Evolutionary conservation across 1,140 invertebrate species (phyloP).

Genomic region (Wasmannia auropunctata): DNA sequence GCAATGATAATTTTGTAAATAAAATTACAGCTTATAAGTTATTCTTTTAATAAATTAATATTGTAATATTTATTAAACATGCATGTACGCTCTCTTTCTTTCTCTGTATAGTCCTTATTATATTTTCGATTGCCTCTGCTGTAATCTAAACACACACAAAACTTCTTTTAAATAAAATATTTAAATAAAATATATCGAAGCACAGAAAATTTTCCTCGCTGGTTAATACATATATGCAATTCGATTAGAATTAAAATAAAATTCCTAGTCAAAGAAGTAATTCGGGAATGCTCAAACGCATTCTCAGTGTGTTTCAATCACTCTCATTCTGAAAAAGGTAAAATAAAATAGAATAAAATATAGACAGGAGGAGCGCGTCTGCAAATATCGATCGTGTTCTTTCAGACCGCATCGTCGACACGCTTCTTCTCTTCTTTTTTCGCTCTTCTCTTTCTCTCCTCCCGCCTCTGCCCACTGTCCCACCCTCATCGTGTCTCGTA

Average conservation of each 20-base stretch:
- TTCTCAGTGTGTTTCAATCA: not conserved
- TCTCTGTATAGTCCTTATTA: not conserved
- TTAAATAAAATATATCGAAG: not conserved
- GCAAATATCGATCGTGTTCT: slow-evolving; percentile 75
- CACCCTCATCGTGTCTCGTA: slow-evolving; percentile 17
- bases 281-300: not conserved
- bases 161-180: not conserved
- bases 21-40: not conserved
- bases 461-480: not conserved
- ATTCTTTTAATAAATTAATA: not conserved
- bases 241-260: slow-evolving; percentile 13
- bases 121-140: not conserved
- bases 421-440: slow-evolving; percentile 22
- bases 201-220: not conserved
- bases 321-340: slow-evolving; percentile 33
- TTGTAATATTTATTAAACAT: not conserved
- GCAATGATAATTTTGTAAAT: not conserved
- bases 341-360: slow-evolving; percentile 14
- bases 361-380: slow-evolving; percentile 20
- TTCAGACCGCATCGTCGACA: slow-evolving; percentile 70
- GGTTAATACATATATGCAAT: not conserved
- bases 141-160: not conserved
- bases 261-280: not conserved
- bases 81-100: not conserved
- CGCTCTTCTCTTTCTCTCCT: not conserved